Percentiles rank a stretch among this genome's conserved stretches.
Evolutionary conservation across 2,113 vertebrate species (phyloP).

Genomic region (Rhadina sibilatrix): DNA sequence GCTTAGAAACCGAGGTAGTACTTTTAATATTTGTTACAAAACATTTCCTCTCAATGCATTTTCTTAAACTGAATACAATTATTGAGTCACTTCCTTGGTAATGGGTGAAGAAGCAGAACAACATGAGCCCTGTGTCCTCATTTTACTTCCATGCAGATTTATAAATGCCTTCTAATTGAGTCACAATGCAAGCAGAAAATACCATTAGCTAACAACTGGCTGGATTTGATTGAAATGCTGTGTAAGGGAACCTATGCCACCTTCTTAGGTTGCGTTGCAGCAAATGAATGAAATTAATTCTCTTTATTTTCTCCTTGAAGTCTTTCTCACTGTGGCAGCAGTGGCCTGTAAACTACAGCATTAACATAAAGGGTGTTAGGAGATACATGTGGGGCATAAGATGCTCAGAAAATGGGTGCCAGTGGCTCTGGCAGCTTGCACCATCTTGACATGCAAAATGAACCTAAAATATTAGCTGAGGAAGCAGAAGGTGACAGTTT

Average conservation of each 20-base stretch:
- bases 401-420: constrained; percentile 1
- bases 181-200: constrained; percentile 23
- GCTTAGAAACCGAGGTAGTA: background rate
- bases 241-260: background rate
- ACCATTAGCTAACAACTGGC: background rate
- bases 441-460: constrained; percentile 32
- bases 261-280: background rate
- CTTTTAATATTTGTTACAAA: background rate
- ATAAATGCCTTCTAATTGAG: constrained; percentile 37
- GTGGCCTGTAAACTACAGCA: background rate
- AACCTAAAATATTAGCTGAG: constrained; percentile 24
- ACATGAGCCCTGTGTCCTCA: background rate
- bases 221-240: constrained; percentile 7
- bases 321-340: background rate
- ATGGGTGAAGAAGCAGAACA: constrained; percentile 41
- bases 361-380: background rate
- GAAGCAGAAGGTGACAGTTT: constrained; percentile 45
- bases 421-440: background rate
- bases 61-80: constrained; percentile 12
- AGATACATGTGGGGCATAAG: background rate
- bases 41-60: constrained; percentile 9
- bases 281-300: background rate
- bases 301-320: constrained; percentile 11
- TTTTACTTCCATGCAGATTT: constrained; percentile 40
- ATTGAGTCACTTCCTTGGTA: constrained; percentile 32